Base-by-base conservation (phyloP, 1,140 invertebrate species). In the Rhysida immarginata region DNA sequence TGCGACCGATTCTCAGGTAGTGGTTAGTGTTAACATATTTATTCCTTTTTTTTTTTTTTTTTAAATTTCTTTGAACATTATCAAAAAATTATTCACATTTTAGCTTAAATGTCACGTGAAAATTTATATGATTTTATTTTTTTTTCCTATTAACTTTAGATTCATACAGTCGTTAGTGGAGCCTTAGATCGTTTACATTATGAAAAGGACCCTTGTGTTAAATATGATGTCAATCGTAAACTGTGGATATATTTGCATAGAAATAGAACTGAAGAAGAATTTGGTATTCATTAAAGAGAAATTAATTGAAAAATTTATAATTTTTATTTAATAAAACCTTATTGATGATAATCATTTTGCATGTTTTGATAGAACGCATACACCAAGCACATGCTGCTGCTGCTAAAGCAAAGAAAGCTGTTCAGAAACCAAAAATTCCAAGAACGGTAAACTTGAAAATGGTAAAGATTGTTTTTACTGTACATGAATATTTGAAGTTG, bases 211-310 rank as follows among this genome's bases (percentile, higher is more conserved):
- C 87, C 89, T 0, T 92, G 87, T 66, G 88, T 93, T 1, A 84
- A 87, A 64, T 93, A 91, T 69, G 87, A 93, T 67, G 81, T 85
- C 0, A 84, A 85, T 62, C 74, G 84, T 5, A 93, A 93, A 71
- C 80, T 88, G 14, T 94, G 90, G 90, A 82, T 92, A 29, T 92
- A 93, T 71, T 71, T 92, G 50, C 89, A 94, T 69, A 75, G 85
- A 44, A 83, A 77, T 69, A 70, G 84, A 55, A 78, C 79, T 13
- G 81, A 85, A 67, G 78, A 83, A 59, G 85, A 88, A 69, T 87
- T 87, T 70, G 84, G 80, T 69, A 74, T 76, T 65, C 35, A 11
- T 21, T 1, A 16, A 25, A 13, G 23, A 2, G 42, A n/a, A 41
- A 5, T 18, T 35, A 1, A 35, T n/a, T 53, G 5, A 16, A 14